Base-by-base conservation (phyloP, 2,797 vertebrate genomes). In the Acanthis flammea region DNA sequence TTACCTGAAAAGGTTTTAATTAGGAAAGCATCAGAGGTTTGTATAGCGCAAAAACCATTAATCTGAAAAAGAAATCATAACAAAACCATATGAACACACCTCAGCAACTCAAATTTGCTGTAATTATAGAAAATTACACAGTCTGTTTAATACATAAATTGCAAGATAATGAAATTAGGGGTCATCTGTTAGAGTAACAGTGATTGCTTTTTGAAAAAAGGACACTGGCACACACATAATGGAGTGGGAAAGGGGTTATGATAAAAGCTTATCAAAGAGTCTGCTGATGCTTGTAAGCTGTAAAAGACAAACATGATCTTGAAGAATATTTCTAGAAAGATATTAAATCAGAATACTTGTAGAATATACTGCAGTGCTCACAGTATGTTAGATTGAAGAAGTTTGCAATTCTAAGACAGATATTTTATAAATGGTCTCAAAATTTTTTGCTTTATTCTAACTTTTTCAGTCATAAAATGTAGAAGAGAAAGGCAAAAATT, bases 1-100 rank as follows among this genome's bases (percentile, higher is more conserved):
- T 96, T 87, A 92, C 84, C 86, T 92, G 86, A 53, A 92, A 93
- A 95, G 67, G 57, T 90, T 90, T 92, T 94, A 91, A 96, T 96
- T 95, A 92, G 76, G 73, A 94, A 92, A 84, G 44, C 79, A 72
- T 77, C 61, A 74, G 79, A 94, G 62, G 75, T 91, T 55, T 90
- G 42, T 66, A 27, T 84, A 88, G 90, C 16, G 8, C 37, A 48
- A 92, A 92, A 95, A 24, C 47, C 58, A 75, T 95, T 95, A 84
- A 81, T 93, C 82, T 84, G 73, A 86, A 92, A 91, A 96, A 78
- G 33, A 71, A 88, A 88, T 93, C 94, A 82, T 44, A 88, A 61
- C 35, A 95, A 88, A 95, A 81, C 37, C 54, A 70, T 73, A 78
- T 55, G 86, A 97, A 85, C 63, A 82, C 86, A 92, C 86, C 88